phyloP scores from a whole-genome alignment of 2,113 vertebrate species.

The Epinephelus lanceolatus region DNA sequence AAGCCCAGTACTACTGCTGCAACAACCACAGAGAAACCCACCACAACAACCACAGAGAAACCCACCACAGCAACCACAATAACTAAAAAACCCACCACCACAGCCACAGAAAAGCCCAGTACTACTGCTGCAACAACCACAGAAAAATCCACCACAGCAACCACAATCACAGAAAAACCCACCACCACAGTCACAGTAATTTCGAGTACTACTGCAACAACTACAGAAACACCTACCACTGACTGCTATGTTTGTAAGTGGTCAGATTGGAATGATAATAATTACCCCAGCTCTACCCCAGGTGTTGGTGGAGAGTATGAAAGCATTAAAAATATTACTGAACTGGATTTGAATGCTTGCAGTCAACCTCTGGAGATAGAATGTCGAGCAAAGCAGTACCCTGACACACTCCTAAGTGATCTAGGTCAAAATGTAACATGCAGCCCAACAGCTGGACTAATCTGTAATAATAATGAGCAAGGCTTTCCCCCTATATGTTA shows the following conservation, averaged over 20 bases:
- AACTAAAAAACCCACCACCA: neutral
- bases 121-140: too few relatives aligned
- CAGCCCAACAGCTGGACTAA: slow-evolving; percentile 38
- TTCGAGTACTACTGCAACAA: neutral
- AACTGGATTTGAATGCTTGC: slow-evolving; percentile 30
- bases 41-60: neutral
- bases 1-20: neutral
- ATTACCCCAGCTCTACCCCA: neutral
- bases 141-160: too few relatives aligned
- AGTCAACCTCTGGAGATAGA: slow-evolving; percentile 44
- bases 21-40: neutral
- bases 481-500: neutral
- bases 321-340: slow-evolving; percentile 15
- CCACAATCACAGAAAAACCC: too few relatives aligned
- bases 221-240: neutral
- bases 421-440: slow-evolving; percentile 57
- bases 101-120: too few relatives aligned
- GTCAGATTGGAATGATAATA: slow-evolving; percentile 36
- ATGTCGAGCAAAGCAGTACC: slow-evolving; percentile 4
- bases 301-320: slow-evolving; percentile 45
- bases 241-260: slow-evolving; percentile 39
- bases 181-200: too few relatives aligned
- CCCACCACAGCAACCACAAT: too few relatives aligned
- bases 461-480: slow-evolving; percentile 74
- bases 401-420: accelerated